Evolutionary conservation across 2,113 vertebrate genomes (phyloP).

Genomic region (Catharus bicknelli): DNA sequence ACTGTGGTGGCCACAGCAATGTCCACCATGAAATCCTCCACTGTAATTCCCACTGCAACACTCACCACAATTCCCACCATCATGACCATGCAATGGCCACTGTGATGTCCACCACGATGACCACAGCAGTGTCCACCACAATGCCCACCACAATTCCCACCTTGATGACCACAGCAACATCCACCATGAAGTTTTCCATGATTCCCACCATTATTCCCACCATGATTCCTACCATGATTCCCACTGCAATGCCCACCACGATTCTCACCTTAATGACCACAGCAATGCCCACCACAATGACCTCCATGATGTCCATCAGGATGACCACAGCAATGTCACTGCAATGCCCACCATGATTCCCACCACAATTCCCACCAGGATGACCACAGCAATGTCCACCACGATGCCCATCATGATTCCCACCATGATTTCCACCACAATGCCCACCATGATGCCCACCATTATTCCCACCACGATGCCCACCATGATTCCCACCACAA

Average conservation of each 20-base stretch:
- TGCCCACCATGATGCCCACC: fast-evolving
- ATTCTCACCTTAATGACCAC: fast-evolving
- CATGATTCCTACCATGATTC: fast-evolving
- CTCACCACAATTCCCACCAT: fast-evolving
- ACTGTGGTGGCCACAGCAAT: too few relatives aligned
- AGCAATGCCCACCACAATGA: fast-evolving
- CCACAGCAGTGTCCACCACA: fast-evolving
- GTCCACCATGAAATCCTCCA: fast-evolving
- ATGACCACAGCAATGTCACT: fast-evolving
- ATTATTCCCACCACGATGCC: too few relatives aligned
- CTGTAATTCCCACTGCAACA: fast-evolving
- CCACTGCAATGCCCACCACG: fast-evolving
- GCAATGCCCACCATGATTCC: too few relatives aligned
- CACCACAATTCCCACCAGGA: too few relatives aligned
- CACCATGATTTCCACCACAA: fast-evolving
- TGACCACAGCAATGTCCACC: too few relatives aligned
- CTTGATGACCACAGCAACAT: not conserved
- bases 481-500: too few relatives aligned
- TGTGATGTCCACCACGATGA: fast-evolving
- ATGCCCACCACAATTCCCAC: too few relatives aligned
- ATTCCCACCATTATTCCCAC: too few relatives aligned
- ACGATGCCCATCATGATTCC: fast-evolving
- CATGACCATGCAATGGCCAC: fast-evolving
- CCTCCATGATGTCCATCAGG: not conserved
- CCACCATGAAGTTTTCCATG: too few relatives aligned